phyloP scores from a whole-genome alignment of 1,140 invertebrate genomes.

The Nylanderia fulva region DNA sequence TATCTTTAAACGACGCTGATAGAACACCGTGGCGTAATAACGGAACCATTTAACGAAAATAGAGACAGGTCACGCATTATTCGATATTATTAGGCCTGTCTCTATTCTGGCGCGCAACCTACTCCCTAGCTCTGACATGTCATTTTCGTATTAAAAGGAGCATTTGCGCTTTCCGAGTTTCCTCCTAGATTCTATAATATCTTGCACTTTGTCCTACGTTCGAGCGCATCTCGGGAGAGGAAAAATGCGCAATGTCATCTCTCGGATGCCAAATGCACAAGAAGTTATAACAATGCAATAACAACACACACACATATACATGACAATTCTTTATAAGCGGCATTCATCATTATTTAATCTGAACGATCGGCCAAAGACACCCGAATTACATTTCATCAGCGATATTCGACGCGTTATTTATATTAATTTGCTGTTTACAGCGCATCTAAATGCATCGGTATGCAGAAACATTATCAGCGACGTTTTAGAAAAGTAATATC shows the following conservation, averaged over 20 bases:
- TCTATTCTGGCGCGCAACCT: constrained; percentile 6
- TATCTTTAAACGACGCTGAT: constrained; percentile 5
- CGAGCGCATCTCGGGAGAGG: background rate
- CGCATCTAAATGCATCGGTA: background rate
- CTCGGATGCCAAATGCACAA: background rate
- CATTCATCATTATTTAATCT: background rate
- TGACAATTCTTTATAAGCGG: background rate
- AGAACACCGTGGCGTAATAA: background rate
- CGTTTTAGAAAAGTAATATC: background rate
- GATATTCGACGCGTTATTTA: background rate
- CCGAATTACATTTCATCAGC: constrained; percentile 2
- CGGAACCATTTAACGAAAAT: background rate
- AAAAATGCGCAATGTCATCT: background rate
- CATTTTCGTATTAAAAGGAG: constrained; percentile 29
- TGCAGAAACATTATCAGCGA: background rate
- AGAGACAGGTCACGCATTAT: background rate
- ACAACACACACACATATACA: too few relatives aligned
- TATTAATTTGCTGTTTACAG: background rate
- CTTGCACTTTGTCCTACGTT: background rate
- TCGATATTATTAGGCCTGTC: constrained; percentile 31
- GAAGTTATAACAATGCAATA: background rate
- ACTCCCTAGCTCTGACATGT: background rate
- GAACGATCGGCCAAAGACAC: background rate
- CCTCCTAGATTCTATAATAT: background rate
- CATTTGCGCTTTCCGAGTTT: background rate